These are phyloP conservation scores for Odontomyia ornata DNA, from an alignment of 2,888 invertebrate species.

Conservation along the genomic window DNA sequence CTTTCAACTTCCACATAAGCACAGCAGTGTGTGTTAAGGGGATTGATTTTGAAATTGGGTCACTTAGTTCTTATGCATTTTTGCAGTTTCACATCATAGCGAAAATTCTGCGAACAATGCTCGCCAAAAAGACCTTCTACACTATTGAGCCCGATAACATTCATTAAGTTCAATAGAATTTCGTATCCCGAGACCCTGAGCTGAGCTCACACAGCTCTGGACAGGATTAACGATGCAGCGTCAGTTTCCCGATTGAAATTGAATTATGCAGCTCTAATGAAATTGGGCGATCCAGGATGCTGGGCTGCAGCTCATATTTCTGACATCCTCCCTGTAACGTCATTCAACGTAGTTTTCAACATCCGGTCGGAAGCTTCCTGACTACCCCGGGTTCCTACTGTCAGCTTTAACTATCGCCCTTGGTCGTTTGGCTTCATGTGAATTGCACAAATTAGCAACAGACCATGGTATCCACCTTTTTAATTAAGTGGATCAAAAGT, in stretches of 20 bases:
- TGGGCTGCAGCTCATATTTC: background rate
- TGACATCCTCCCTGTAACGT: too few relatives aligned
- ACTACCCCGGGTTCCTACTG: background rate
- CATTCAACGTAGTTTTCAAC: background rate
- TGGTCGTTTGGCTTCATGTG: background rate
- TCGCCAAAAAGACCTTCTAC: background rate
- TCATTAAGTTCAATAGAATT: background rate
- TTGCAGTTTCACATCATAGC: background rate
- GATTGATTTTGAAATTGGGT: slow-evolving; percentile 32
- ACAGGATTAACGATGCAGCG: background rate
- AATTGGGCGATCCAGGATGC: slow-evolving; percentile 22
- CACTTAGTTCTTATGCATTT: slow-evolving; percentile 21
- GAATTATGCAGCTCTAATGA: slow-evolving; percentile 42
- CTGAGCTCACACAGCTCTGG: background rate
- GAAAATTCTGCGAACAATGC: background rate
- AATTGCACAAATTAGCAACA: slow-evolving; percentile 38
- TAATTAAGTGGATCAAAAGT: slow-evolving; percentile 38
- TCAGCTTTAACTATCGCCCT: slow-evolving; percentile 3
- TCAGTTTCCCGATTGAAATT: slow-evolving; percentile 27
- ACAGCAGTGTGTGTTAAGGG: background rate
- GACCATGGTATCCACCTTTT: slow-evolving; percentile 33
- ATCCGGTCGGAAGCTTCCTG: background rate
- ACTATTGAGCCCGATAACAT: background rate
- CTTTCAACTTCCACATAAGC: too few relatives aligned
- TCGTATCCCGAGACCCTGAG: background rate